Percentiles rank a stretch among this genome's conserved stretches.
Conservation (phyloP, 1,140 invertebrate species). For the Triops longicaudatus region DNA sequence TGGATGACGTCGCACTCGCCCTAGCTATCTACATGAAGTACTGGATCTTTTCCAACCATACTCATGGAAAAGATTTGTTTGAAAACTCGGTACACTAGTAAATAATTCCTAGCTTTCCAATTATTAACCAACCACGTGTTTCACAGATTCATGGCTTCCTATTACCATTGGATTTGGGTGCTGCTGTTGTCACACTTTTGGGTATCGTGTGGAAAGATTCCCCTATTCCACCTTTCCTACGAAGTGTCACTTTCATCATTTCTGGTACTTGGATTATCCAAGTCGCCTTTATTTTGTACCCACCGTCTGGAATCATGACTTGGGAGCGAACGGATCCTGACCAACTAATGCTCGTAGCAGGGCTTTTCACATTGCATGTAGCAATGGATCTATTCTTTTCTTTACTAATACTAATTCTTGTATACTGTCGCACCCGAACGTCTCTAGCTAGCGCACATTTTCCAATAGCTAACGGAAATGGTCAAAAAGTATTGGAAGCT, state of each 20-base stretch:
- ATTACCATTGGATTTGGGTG: background rate
- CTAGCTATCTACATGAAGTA: background rate
- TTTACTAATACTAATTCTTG: background rate
- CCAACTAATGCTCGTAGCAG: background rate
- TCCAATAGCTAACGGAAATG: background rate
- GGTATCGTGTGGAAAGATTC: constrained; percentile 1
- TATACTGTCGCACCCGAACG: background rate
- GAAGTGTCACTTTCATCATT: background rate
- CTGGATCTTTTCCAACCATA: background rate
- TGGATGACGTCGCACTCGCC: background rate
- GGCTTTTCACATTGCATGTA: background rate
- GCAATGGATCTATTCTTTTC: background rate
- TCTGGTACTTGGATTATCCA: background rate
- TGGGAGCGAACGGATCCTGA: background rate
- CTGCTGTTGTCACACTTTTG: background rate
- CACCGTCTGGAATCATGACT: background rate
- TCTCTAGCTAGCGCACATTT: background rate
- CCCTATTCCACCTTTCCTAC: background rate
- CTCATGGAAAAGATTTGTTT: background rate
- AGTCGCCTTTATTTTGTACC: background rate
- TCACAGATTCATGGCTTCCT: background rate
- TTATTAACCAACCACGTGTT: background rate
- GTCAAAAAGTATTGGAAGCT: background rate
- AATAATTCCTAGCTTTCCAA: background rate
- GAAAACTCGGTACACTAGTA: background rate